A percentile compares a stretch with the other conserved stretches of the same genome.
Conservation (phyloP, 2,113 vertebrate species). For the Psittacula cyanocephala region DNA sequence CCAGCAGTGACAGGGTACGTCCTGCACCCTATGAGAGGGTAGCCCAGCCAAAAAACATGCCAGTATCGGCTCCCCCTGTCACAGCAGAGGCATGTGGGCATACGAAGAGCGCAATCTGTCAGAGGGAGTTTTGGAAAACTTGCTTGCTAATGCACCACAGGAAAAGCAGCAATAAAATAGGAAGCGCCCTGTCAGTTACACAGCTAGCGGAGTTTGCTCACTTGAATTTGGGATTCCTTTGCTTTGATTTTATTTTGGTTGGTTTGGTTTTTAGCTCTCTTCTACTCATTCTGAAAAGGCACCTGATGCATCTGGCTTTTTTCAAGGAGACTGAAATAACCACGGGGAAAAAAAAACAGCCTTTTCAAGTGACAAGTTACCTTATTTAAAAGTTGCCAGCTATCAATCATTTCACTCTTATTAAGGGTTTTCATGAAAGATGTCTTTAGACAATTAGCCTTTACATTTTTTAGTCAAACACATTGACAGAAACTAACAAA, state of each 20-base stretch:
- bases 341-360: background rate
- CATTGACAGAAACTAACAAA: background rate
- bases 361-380: background rate
- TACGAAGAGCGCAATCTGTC: background rate
- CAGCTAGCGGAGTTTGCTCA: background rate
- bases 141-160: conserved; percentile 11
- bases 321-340: background rate
- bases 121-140: background rate
- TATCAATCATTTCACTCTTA: background rate
- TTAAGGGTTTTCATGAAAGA: background rate
- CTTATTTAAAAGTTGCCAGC: background rate
- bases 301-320: background rate
- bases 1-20: background rate
- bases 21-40: background rate
- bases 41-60: background rate
- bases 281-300: conserved; percentile 59
- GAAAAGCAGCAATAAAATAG: conserved; percentile 20
- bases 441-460: conserved; percentile 24
- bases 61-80: background rate
- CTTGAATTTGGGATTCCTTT: background rate
- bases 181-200: background rate
- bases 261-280: conserved; percentile 41
- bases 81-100: background rate
- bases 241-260: background rate
- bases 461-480: conserved; percentile 13